Evolutionary conservation across 2,113 vertebrate genomes (phyloP).

Genomic region (Merops nubicus): DNA sequence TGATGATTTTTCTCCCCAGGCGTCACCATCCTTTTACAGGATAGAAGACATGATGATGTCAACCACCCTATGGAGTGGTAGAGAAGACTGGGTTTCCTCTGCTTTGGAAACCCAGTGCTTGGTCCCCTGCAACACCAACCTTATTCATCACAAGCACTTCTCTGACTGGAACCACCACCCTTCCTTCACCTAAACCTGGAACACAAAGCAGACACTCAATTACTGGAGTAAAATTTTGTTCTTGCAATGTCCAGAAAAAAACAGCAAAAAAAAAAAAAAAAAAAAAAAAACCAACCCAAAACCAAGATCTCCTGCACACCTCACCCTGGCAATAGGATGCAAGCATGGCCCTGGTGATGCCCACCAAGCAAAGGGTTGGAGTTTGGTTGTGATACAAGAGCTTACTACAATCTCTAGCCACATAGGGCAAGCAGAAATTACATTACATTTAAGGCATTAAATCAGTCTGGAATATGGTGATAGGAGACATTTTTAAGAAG

Average conservation of each 20-base stretch:
- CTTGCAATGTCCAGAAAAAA: too few species aligned
- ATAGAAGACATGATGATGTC: too few species aligned
- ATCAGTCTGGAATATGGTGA: background rate
- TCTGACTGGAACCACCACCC: too few species aligned
- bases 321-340: background rate
- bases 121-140: too few species aligned
- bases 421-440: background rate
- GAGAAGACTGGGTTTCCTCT: too few species aligned
- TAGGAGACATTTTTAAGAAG: background rate
- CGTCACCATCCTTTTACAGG: too few species aligned
- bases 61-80: too few species aligned
- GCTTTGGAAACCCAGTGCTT: too few species aligned
- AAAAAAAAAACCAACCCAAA: background rate
- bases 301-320: background rate
- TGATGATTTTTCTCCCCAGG: too few species aligned
- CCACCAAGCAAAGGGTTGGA: background rate
- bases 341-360: background rate
- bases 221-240: background rate
- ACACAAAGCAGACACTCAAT: too few species aligned
- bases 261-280: too few species aligned
- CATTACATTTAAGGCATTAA: background rate
- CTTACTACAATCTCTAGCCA: background rate
- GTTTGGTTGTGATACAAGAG: background rate
- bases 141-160: too few species aligned
- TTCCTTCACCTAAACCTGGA: background rate